phyloP scores from a whole-genome alignment of 2,888 invertebrate genomes.

The Agrochola lota region DNA sequence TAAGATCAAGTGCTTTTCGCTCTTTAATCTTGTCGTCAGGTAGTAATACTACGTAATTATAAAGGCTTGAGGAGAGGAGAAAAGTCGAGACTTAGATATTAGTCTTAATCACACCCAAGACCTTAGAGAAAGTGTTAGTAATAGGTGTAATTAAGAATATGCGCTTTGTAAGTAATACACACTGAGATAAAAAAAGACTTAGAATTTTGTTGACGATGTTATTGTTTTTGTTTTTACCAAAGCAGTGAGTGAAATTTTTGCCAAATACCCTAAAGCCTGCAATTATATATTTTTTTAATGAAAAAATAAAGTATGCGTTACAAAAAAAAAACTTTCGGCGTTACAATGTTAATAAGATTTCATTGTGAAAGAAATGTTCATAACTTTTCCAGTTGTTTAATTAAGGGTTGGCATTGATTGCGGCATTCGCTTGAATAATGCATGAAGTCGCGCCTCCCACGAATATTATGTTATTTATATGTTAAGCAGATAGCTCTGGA shows the following conservation, averaged over 20 bases:
- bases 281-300: neutral
- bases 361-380: constrained; percentile 52
- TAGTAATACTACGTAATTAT: neutral
- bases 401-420: constrained; percentile 70
- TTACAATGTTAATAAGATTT: constrained; percentile 53
- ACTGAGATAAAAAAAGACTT: neutral
- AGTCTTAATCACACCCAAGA: neutral
- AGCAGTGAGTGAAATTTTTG: neutral
- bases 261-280: neutral
- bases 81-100: neutral
- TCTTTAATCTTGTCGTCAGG: constrained; percentile 16
- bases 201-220: neutral
- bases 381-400: constrained; percentile 69
- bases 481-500: constrained; percentile 56
- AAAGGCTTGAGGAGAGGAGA: neutral
- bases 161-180: neutral
- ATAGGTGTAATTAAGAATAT: neutral
- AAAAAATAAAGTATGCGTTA: neutral
- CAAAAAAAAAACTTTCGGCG: constrained; percentile 28
- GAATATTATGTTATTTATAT: constrained; percentile 70
- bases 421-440: constrained; percentile 71
- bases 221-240: neutral
- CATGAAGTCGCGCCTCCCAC: constrained; percentile 63
- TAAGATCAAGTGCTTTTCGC: constrained; percentile 6
- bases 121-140: neutral